Conservation (phyloP, 2,113 vertebrate species). For the Scalopus aquaticus region DNA sequence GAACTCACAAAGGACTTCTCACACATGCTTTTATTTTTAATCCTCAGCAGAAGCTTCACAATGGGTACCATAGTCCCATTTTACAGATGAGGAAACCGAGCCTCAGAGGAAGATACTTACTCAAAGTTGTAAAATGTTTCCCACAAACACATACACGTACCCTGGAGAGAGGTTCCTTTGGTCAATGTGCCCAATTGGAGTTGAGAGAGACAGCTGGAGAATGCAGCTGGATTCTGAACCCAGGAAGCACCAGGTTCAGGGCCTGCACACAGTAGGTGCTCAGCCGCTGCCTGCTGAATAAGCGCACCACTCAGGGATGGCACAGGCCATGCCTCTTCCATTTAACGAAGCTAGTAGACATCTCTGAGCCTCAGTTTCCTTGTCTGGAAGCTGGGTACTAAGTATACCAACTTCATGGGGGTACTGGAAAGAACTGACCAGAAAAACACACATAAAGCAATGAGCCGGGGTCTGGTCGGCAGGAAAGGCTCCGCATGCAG, state of each 20-base stretch:
- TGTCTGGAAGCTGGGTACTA: background rate
- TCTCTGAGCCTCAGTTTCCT: background rate
- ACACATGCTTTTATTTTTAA: background rate
- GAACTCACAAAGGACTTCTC: background rate
- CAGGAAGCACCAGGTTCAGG: background rate
- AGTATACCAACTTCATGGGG: background rate
- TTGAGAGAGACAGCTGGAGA: background rate
- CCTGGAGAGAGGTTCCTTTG: background rate
- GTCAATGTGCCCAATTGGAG: background rate
- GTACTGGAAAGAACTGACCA: background rate
- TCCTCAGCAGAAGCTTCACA: background rate
- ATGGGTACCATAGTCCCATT: background rate
- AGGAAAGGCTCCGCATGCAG: background rate
- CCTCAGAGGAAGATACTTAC: background rate
- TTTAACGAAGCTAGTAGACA: background rate
- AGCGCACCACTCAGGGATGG: background rate
- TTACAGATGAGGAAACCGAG: constrained; percentile 45
- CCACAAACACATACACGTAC: no score
- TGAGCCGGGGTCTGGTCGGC: background rate
- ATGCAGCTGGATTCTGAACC: background rate
- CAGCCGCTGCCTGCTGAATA: background rate
- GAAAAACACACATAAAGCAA: background rate
- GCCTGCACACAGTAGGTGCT: background rate
- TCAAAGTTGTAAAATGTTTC: background rate
- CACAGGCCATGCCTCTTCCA: background rate